phyloP scores from a whole-genome alignment of 1,140 invertebrate genomes.

The Solenopsis fugax region DNA sequence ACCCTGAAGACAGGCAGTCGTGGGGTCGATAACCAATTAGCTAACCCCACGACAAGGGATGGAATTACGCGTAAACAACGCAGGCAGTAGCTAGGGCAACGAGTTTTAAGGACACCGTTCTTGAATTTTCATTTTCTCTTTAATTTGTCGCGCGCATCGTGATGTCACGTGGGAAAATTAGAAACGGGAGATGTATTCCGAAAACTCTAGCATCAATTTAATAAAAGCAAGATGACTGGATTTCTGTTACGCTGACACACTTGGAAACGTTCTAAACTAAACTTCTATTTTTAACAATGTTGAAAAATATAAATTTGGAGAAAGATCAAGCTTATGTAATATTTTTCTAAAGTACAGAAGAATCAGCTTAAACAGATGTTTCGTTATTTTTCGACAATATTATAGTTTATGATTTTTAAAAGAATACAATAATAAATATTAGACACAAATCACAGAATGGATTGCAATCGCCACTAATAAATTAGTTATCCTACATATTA shows the following conservation, averaged over 20 bases:
- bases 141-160: slow-evolving; percentile 40
- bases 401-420: not conserved
- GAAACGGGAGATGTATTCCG: not conserved
- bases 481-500: not conserved
- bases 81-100: slow-evolving; percentile 70
- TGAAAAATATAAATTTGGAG: not conserved
- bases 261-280: not conserved
- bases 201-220: not conserved
- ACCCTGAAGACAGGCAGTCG: slow-evolving; percentile 60
- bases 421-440: not conserved
- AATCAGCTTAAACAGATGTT: not conserved
- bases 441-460: not conserved
- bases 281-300: not conserved
- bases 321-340: not conserved
- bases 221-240: slow-evolving; percentile 4
- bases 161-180: slow-evolving; percentile 37
- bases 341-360: not conserved
- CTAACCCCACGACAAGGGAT: slow-evolving; percentile 70
- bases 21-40: slow-evolving; percentile 75
- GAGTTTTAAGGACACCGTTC: slow-evolving; percentile 65
- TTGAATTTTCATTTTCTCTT: slow-evolving; percentile 64
- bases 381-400: not conserved
- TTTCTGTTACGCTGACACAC: not conserved
- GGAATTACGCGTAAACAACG: slow-evolving; percentile 72
- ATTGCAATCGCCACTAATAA: not conserved